Base-by-base conservation (phyloP, 2,888 invertebrate genomes). In the Neuroscelio doddi region DNA sequence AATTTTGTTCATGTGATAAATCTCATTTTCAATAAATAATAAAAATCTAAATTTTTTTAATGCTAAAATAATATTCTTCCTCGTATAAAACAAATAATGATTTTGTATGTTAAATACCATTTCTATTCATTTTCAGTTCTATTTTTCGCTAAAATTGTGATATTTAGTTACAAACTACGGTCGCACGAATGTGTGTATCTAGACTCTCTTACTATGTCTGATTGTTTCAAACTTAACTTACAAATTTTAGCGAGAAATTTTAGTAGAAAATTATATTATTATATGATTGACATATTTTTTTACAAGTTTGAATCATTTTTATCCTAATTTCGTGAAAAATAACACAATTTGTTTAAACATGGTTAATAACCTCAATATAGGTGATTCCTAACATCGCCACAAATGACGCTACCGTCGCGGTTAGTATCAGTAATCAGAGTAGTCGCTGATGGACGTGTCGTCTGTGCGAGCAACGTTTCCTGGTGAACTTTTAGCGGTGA, bases 401-500 rank as follows among this genome's bases (percentile, higher is more conserved):
- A 7, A 34, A 14, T 12, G 34, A 12, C 34, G 14, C 34, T 14
- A 14, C 14, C 5, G 10, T 34, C 4, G 4, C 12, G 10, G 5
- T 2, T 34, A 10, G 14, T 34, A 34, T 34, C 34, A 34, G 14
- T 34, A 34, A 34, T 12, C 34, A n/a, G 12, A 34, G 34, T 5
- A 12, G 14, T 30, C 30, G 34, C 14, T 34, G 34, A 34, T 34
- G 34, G 34, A 34, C 14, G 34, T 34, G 34, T 34, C 14, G 21
- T 34, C 14, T 7, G 34, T 12, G 5, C 3, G 34, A 34, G 34
- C 12, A 34, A 3, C 5, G 7, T 12, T 12, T 12, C 7, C 34
- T 12, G 21, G 21, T 21, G 34, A 3, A 9, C 30, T 14, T 34
- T 34, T 14, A 34, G 34, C 34, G 34, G 34, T 34, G 14, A 34